phyloP scores from a whole-genome alignment of 1,140 invertebrate genomes.

The Lanistes nyassanus region DNA sequence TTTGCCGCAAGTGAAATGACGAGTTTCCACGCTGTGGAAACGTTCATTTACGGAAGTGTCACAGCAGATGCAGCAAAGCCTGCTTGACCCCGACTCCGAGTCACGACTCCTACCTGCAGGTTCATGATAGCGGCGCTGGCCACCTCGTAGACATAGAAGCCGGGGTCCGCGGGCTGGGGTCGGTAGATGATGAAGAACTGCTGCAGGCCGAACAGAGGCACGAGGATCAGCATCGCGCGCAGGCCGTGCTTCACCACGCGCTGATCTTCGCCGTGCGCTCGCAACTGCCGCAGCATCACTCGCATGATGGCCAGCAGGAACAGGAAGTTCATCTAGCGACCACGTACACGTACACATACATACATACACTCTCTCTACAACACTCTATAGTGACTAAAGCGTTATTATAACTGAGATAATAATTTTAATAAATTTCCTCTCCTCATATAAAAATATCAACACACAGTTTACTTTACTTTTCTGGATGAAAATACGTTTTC shows the following conservation, averaged over 20 bases:
- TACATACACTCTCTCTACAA: too few relatives aligned
- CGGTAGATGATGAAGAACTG: conserved; percentile 89
- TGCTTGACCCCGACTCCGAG: background rate
- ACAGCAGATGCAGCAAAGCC: too few relatives aligned
- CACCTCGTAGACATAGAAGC: conserved; percentile 44
- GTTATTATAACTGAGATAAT: too few relatives aligned
- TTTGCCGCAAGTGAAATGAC: too few relatives aligned
- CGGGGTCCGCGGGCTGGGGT: conserved; percentile 42
- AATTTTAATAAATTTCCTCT: too few relatives aligned
- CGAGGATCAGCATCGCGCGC: conserved; percentile 85
- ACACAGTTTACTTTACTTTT: too few relatives aligned
- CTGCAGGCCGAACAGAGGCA: conserved; percentile 76
- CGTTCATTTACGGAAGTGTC: too few relatives aligned
- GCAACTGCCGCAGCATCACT: conserved; percentile 69
- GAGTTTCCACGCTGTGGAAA: too few relatives aligned
- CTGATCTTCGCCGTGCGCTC: conserved; percentile 67
- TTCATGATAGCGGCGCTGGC: conserved; percentile 43
- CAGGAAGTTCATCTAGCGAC: conserved; percentile 66
- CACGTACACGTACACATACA: conserved; percentile 4
- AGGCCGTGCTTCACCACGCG: conserved; percentile 68
- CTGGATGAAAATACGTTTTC: too few relatives aligned
- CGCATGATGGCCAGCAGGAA: conserved; percentile 70
- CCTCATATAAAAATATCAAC: too few relatives aligned
- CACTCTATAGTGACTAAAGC: too few relatives aligned
- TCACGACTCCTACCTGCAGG: conserved; percentile 41